Conservation (phyloP, 2,888 invertebrate genomes). For the Coecobrya sp. region DNA sequence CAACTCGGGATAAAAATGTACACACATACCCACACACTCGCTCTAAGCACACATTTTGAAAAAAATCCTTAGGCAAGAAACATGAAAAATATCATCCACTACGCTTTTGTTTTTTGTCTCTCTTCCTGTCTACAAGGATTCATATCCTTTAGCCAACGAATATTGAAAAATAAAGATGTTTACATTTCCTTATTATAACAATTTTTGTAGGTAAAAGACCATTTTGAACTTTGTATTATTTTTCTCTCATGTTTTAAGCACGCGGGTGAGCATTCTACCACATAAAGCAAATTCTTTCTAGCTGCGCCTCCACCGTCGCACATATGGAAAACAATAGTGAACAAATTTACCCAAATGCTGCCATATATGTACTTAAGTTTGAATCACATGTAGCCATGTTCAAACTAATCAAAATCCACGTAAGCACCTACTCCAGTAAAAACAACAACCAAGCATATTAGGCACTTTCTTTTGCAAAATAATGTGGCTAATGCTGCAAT, state of each 20-base stretch:
- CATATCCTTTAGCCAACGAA: background rate
- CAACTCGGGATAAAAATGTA: constrained; percentile 22
- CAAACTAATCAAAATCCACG: background rate
- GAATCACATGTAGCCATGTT: background rate
- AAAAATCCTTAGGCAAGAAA: constrained; percentile 43
- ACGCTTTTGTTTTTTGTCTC: constrained; percentile 13
- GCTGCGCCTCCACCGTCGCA: background rate
- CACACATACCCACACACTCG: background rate
- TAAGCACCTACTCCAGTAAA: background rate
- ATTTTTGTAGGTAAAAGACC: background rate
- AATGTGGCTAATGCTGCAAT: constrained; percentile 24
- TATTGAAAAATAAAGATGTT: background rate
- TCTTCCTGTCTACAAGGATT: constrained; percentile 16
- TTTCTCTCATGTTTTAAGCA: background rate
- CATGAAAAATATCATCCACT: background rate
- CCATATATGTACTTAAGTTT: background rate
- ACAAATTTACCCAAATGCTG: background rate
- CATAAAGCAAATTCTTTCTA: background rate
- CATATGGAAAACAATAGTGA: constrained; percentile 13
- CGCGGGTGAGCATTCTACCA: constrained; percentile 21
- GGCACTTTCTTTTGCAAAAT: constrained; percentile 14
- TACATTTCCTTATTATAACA: background rate
- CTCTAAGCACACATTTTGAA: constrained; percentile 43
- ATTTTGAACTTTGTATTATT: background rate
- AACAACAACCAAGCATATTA: background rate